Conservation (phyloP, 2,888 invertebrate species). For the Chrysomela aeneicollis region DNA sequence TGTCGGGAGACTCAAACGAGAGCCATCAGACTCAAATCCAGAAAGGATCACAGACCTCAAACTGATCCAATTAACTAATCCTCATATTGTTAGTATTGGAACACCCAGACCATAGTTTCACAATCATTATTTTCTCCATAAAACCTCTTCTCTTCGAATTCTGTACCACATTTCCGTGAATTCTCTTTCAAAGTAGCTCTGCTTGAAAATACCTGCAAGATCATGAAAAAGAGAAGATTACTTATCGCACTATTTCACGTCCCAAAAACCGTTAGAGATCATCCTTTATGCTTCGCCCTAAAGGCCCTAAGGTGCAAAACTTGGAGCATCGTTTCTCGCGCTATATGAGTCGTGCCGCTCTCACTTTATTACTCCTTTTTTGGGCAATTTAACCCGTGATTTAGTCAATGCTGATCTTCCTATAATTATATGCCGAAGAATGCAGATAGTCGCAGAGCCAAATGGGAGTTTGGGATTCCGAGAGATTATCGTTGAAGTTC, state of each 20-base stretch:
- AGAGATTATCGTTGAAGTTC: not conserved
- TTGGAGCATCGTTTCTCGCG: conserved; percentile 22
- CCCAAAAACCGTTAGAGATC: not conserved
- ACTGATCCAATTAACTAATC: too few relatives aligned
- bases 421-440: conserved; percentile 27
- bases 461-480: conserved; percentile 6
- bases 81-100: too few relatives aligned
- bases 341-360: conserved; percentile 28
- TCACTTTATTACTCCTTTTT: conserved; percentile 28
- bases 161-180: too few relatives aligned
- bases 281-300: not conserved
- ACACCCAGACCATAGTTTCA: too few relatives aligned
- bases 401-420: conserved; percentile 24
- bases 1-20: too few relatives aligned
- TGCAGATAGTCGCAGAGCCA: conserved; percentile 20
- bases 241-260: not conserved
- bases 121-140: too few relatives aligned
- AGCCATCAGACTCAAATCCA: too few relatives aligned
- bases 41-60: too few relatives aligned
- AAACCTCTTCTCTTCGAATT: too few relatives aligned
- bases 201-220: too few relatives aligned
- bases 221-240: too few relatives aligned
- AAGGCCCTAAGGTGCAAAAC: conserved; percentile 21
- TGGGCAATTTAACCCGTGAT: conserved; percentile 29
- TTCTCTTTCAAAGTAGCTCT: too few relatives aligned